These are phyloP conservation scores for Cryptoblepharus egeriae DNA, from an alignment of 2,797 vertebrate species.

Conservation along the genomic window DNA sequence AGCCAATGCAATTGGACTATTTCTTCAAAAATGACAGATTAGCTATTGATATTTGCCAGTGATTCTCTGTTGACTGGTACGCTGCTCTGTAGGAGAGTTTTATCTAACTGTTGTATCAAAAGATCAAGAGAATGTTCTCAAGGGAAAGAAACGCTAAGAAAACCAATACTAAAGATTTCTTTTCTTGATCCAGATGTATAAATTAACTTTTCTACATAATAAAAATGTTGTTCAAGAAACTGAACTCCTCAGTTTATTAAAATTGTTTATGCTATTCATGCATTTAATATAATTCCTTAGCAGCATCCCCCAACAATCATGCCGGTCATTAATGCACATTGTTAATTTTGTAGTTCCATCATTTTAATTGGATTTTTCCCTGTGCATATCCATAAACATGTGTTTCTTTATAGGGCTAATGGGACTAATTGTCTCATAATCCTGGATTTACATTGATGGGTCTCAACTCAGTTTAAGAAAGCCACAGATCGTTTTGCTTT, in stretches of 20 bases:
- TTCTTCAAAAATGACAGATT: slow-evolving; percentile 72
- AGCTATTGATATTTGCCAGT: slow-evolving; percentile 71
- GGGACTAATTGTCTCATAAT: neutral
- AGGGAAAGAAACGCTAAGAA: neutral
- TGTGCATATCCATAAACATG: neutral
- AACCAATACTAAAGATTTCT: slow-evolving; percentile 17
- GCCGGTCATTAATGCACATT: neutral
- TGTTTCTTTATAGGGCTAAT: neutral
- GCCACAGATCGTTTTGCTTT: neutral
- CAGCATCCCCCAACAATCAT: neutral
- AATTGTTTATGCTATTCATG: neutral
- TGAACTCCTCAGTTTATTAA: neutral
- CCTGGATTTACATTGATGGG: neutral
- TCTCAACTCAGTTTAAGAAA: neutral
- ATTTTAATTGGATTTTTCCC: neutral
- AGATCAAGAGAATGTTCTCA: slow-evolving; percentile 63
- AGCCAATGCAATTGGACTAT: slow-evolving; percentile 63
- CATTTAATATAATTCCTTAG: neutral
- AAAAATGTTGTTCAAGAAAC: neutral
- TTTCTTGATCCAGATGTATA: neutral
- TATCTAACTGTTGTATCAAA: slow-evolving; percentile 71
- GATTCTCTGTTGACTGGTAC: slow-evolving; percentile 62
- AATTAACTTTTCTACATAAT: slow-evolving; percentile 6
- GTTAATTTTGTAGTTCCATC: slow-evolving; percentile 11
- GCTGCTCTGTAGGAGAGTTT: slow-evolving; percentile 55